phyloP scores from a whole-genome alignment of 2,113 vertebrate species.

The Limnothrissa miodon region DNA sequence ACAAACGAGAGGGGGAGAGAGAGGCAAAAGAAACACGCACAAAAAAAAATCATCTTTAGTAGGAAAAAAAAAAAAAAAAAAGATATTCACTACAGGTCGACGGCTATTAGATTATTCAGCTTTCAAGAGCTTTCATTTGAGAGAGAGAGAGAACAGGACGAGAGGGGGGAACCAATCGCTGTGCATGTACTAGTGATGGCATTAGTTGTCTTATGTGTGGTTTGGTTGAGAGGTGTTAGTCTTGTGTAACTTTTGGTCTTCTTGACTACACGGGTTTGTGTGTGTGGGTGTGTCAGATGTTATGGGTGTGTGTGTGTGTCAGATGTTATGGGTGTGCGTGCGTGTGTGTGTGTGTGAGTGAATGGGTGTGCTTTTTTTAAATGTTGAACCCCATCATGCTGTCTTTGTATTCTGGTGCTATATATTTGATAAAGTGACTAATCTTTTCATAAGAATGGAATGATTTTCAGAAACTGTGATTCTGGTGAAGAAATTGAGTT shows the following conservation, averaged over 20 bases:
- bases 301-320: neutral
- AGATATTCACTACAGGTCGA: neutral
- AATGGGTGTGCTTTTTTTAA: neutral
- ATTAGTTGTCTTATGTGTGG: conserved; percentile 5
- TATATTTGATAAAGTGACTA: conserved; percentile 18
- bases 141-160: neutral
- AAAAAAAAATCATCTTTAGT: neutral
- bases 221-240: neutral
- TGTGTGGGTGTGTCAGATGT: conserved; percentile 67
- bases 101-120: neutral
- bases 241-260: conserved; percentile 54
- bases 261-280: conserved; percentile 75
- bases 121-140: neutral
- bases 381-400: conserved; percentile 14
- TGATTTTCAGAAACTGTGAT: conserved; percentile 20
- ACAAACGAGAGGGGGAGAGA: neutral
- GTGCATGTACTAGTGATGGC: conserved; percentile 34
- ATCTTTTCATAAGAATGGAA: conserved; percentile 10
- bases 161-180: conserved; percentile 21
- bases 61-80: neutral
- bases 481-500: conserved; percentile 19
- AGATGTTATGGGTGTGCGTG: neutral
- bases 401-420: conserved; percentile 4
- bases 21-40: conserved; percentile 15
- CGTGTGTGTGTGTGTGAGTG: neutral